Conservation (phyloP, 2,888 invertebrate genomes). For the Frankliniella fusca region DNA sequence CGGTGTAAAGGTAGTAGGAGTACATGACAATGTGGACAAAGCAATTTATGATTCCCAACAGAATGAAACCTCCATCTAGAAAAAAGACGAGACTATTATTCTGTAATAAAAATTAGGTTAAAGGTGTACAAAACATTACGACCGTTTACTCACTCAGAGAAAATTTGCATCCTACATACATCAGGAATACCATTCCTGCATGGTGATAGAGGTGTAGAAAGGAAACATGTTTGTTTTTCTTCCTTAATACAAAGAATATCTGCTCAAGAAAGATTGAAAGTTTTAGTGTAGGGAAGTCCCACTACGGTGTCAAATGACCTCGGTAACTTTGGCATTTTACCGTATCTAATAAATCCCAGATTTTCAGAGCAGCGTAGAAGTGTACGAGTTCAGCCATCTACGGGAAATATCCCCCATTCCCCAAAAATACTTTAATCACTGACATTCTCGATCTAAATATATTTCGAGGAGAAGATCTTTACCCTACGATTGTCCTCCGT, state of each 20-base stretch:
- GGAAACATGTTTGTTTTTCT: conserved; percentile 48
- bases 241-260: conserved; percentile 48
- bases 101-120: background rate
- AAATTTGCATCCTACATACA: background rate
- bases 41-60: background rate
- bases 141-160: background rate
- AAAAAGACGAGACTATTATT: background rate
- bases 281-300: background rate
- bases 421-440: background rate
- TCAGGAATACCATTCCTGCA: conserved; percentile 48
- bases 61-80: background rate
- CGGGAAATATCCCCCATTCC: too few species aligned
- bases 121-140: background rate
- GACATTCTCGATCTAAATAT: background rate
- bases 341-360: background rate
- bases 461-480: background rate
- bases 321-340: background rate
- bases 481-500: background rate
- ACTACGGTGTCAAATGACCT: too few species aligned
- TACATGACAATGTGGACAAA: background rate
- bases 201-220: background rate
- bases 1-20: background rate
- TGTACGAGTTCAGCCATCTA: background rate
- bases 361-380: background rate
- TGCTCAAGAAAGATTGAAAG: conserved; percentile 27